A percentile compares a stretch with the other conserved stretches of the same genome.
Evolutionary conservation across 2,888 invertebrate species (phyloP).

Genomic region (Palloptera scutellata): DNA sequence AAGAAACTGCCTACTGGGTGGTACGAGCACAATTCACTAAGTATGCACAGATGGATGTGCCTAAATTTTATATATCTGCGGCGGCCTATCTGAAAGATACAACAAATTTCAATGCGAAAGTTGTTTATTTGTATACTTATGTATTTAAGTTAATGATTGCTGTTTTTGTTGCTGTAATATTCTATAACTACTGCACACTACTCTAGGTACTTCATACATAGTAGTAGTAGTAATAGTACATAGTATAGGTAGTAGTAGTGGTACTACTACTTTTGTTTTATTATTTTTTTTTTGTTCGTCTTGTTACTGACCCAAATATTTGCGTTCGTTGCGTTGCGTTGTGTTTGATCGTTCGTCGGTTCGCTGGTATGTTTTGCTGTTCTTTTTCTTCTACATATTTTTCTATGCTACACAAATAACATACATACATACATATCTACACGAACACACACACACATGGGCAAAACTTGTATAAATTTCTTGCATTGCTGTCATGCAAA

Average conservation of each 20-base stretch:
- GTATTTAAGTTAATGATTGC: background rate
- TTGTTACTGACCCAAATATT: slow-evolving; percentile 50
- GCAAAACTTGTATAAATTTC: too few relatives aligned
- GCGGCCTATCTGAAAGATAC: too few relatives aligned
- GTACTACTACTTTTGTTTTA: too few relatives aligned
- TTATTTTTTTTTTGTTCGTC: background rate
- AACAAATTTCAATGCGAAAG: slow-evolving; percentile 14
- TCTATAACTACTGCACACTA: background rate
- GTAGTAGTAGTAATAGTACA: too few relatives aligned
- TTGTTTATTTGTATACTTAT: background rate
- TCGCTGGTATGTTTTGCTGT: background rate
- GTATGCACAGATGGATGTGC: too few relatives aligned
- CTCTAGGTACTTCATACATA: too few relatives aligned
- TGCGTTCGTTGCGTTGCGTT: slow-evolving; percentile 13
- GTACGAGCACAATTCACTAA: too few relatives aligned
- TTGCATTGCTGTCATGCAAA: slow-evolving; percentile 12
- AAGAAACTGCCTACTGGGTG: too few relatives aligned
- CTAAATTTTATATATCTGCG: too few relatives aligned
- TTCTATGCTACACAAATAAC: too few relatives aligned
- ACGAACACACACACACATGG: too few relatives aligned
- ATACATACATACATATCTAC: background rate
- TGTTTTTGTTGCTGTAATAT: background rate
- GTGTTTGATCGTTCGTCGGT: too few relatives aligned
- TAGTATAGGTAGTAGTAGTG: background rate
- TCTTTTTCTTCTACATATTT: background rate